Percentiles rank a stretch among this genome's conserved stretches.
These are phyloP conservation scores for Craseonycteris thonglongyai DNA, from an alignment of 2,113 vertebrate genomes.

Conservation along the genomic window DNA sequence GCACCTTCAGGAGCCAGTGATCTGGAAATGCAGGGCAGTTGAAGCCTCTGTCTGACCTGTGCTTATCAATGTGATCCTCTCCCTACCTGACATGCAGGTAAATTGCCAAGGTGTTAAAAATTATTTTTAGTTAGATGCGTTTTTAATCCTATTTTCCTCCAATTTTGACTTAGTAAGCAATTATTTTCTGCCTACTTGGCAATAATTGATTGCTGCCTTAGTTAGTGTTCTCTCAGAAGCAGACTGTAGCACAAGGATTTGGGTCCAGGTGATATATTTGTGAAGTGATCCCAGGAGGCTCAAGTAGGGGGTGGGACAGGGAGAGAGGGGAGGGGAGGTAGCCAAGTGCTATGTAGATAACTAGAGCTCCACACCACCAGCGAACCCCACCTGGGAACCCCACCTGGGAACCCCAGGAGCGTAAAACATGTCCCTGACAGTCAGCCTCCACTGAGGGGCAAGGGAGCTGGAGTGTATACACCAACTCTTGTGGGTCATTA, in stretches of 20 bases:
- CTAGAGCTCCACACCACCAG: background rate
- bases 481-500: background rate
- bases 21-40: background rate
- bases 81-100: background rate
- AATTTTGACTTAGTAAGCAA: background rate
- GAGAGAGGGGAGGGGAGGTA: background rate
- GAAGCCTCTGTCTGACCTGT: background rate
- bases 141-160: conserved; percentile 18
- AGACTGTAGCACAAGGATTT: background rate
- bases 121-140: background rate
- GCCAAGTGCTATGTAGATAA: background rate
- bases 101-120: background rate
- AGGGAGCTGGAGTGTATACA: background rate
- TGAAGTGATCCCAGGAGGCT: background rate
- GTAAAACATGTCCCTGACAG: background rate
- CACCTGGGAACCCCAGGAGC: background rate
- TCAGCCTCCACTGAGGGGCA: background rate
- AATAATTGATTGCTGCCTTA: background rate
- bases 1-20: background rate
- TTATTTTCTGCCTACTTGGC: conserved; percentile 25
- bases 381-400: background rate
- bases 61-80: background rate
- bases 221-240: background rate
- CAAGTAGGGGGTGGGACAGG: background rate
- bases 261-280: background rate